A percentile compares a stretch with the other conserved stretches of the same genome.
These are phyloP conservation scores for Hippoglossus stenolepis DNA, from an alignment of 2,113 vertebrate genomes.

Conservation along the genomic window DNA sequence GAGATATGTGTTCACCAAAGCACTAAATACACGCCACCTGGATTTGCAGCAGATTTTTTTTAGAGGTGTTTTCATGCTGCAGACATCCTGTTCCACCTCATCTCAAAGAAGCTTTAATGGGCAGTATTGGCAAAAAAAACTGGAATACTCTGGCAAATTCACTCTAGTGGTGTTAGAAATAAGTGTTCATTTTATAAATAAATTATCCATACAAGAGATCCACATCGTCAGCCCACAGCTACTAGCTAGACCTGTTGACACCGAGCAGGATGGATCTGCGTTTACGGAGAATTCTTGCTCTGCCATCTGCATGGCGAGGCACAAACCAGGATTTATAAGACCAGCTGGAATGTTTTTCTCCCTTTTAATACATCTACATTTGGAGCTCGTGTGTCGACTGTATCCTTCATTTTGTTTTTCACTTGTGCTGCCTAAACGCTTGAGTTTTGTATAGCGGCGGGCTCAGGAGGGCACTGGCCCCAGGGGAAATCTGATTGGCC, in stretches of 20 bases:
- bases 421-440: not conserved
- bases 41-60: constrained; percentile 16
- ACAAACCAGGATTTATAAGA: constrained; percentile 64
- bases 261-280: constrained; percentile 46
- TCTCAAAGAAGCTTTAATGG: constrained; percentile 22
- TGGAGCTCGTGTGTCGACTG: constrained; percentile 7
- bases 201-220: constrained; percentile 40
- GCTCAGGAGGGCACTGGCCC: too few species aligned
- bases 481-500: not conserved
- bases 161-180: constrained; percentile 37
- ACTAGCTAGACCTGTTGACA: constrained; percentile 48
- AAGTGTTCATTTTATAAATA: constrained; percentile 31
- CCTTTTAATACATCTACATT: constrained; percentile 54
- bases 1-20: constrained; percentile 16
- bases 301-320: constrained; percentile 57
- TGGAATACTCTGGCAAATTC: constrained; percentile 19
- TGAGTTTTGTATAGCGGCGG: not conserved
- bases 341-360: constrained; percentile 51
- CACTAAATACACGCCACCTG: not conserved
- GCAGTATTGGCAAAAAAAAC: not conserved
- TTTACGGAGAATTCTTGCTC: constrained; percentile 57
- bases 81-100: not conserved
- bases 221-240: constrained; percentile 24
- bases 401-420: not conserved
- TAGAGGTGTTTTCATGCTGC: constrained; percentile 7